Conservation (phyloP, 2,888 invertebrate species). For the Watsonalla binaria region DNA sequence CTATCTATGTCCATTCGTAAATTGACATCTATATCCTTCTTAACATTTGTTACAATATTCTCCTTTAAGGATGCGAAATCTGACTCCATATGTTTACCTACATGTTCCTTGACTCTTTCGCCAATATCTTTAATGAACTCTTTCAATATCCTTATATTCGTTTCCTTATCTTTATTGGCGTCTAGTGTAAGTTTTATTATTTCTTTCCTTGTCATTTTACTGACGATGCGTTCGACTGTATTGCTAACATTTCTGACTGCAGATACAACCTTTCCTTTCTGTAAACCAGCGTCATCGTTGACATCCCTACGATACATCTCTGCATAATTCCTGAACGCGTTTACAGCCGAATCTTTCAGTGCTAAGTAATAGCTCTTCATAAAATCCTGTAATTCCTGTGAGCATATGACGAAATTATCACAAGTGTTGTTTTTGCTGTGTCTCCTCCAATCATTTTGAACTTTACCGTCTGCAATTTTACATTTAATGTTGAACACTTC, state of each 20-base stretch:
- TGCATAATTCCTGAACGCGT: slow-evolving; percentile 43
- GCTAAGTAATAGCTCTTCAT: slow-evolving; percentile 35
- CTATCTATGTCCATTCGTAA: slow-evolving; percentile 43
- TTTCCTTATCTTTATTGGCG: slow-evolving; percentile 22
- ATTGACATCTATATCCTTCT: slow-evolving; percentile 42
- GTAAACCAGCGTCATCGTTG: slow-evolving; percentile 23
- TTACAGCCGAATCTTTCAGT: slow-evolving; percentile 44
- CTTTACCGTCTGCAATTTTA: slow-evolving; percentile 17
- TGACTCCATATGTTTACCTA: slow-evolving; percentile 17
- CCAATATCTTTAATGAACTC: slow-evolving; percentile 29
- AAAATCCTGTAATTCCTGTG: slow-evolving; percentile 42
- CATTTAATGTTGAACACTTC: slow-evolving; percentile 40
- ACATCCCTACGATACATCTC: slow-evolving; percentile 54
- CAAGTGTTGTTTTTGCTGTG: slow-evolving; percentile 22
- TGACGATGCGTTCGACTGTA: slow-evolving; percentile 22
- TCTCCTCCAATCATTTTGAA: neutral
- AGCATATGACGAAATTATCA: slow-evolving; percentile 39
- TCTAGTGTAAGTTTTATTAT: slow-evolving; percentile 32
- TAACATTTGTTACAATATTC: slow-evolving; percentile 23
- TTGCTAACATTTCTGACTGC: slow-evolving; percentile 26
- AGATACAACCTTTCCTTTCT: slow-evolving; percentile 26
- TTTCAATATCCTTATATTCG: slow-evolving; percentile 32
- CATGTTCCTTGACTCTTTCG: slow-evolving; percentile 17
- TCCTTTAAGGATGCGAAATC: slow-evolving; percentile 21
- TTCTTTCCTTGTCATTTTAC: slow-evolving; percentile 29